A percentile compares a stretch with the other conserved stretches of the same genome.
phyloP scores from a whole-genome alignment of 92 coral and sea anemone genomes.

The Desmophyllum pertusum region DNA sequence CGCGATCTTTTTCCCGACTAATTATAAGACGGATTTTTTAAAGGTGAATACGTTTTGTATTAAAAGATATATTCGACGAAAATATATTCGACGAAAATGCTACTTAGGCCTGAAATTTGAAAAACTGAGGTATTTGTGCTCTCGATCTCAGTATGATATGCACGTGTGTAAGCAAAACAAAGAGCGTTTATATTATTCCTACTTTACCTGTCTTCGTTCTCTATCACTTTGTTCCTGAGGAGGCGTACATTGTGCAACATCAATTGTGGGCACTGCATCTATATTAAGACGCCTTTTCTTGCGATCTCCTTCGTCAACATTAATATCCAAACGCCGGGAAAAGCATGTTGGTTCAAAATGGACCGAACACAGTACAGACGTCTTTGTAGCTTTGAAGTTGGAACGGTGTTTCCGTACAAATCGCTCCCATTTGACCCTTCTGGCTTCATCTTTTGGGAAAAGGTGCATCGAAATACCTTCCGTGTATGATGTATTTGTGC shows the following conservation, averaged over 20 bases:
- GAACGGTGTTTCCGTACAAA: slow-evolving; percentile 22
- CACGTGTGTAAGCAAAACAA: not conserved
- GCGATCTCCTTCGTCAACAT: not conserved
- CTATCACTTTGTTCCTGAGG: not conserved
- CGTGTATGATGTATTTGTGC: too few relatives aligned
- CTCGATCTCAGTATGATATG: too few relatives aligned
- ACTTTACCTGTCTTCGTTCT: slow-evolving; percentile 5
- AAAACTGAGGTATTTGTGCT: too few relatives aligned
- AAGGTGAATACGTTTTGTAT: too few relatives aligned
- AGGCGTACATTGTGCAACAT: not conserved
- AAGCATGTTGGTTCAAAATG: not conserved
- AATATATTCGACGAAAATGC: too few relatives aligned
- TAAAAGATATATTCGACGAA: too few relatives aligned
- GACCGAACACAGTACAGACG: slow-evolving; percentile 14
- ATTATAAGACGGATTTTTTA: too few relatives aligned
- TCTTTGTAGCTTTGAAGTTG: slow-evolving; percentile 1
- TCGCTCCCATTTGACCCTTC: slow-evolving; percentile 1
- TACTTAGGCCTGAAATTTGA: too few relatives aligned
- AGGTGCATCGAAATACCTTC: slow-evolving; percentile 40
- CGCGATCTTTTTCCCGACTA: too few relatives aligned
- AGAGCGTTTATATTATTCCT: not conserved
- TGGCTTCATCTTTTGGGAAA: slow-evolving; percentile 18
- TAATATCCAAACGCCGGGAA: not conserved
- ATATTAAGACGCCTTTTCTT: not conserved
- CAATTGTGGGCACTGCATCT: not conserved